phyloP scores from a whole-genome alignment of 2,113 vertebrate genomes.

The Dromaius novaehollandiae region DNA sequence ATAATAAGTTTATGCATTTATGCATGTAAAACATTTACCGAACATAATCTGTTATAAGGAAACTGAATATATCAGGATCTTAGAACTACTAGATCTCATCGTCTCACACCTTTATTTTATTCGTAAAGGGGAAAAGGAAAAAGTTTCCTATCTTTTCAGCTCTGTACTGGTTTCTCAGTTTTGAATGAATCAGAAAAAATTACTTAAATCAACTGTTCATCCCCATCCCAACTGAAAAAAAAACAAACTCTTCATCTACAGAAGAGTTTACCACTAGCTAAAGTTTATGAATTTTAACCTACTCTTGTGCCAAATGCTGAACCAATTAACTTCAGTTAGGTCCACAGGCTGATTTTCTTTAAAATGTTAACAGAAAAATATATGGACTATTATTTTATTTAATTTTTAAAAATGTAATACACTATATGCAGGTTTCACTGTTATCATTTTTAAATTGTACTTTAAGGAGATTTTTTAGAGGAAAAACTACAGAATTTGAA shows the following conservation, averaged over 20 bases:
- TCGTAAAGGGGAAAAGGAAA: not conserved
- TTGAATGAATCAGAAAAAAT: not conserved
- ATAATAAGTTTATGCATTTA: constrained; percentile 7
- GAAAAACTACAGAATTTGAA: not conserved
- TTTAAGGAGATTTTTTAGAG: not conserved
- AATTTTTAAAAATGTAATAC: not conserved
- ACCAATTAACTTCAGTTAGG: not conserved
- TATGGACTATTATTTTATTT: not conserved
- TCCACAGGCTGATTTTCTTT: not conserved
- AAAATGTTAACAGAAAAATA: not conserved
- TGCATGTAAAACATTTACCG: not conserved
- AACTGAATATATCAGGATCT: not conserved
- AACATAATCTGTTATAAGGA: not conserved
- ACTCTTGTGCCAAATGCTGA: not conserved
- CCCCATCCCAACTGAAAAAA: not conserved
- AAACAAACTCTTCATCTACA: not conserved
- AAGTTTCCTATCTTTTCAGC: not conserved
- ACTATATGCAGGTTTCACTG: not conserved
- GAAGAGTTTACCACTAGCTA: not conserved
- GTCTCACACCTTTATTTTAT: not conserved
- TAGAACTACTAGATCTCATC: not conserved
- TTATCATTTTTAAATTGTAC: not conserved
- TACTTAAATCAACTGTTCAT: not conserved
- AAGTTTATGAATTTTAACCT: not conserved
- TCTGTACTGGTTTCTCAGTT: not conserved